A percentile compares a stretch with the other conserved stretches of the same genome.
phyloP scores from a whole-genome alignment of 2,888 invertebrate genomes.

The Caenorhabditis virilis region DNA sequence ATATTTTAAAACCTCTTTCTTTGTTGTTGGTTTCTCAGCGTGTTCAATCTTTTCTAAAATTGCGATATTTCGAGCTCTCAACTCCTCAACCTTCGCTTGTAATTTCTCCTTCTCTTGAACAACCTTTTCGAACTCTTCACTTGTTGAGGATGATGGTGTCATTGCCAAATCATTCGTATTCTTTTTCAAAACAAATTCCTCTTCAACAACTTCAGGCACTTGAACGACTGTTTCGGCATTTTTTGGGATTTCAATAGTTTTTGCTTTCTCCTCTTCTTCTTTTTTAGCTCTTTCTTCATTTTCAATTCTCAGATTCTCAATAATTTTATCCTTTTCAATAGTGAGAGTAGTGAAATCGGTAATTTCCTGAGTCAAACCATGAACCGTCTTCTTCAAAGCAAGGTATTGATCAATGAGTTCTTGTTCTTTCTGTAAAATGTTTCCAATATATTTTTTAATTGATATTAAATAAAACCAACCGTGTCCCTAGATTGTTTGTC shows the following conservation, averaged over 20 bases:
- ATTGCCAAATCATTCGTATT: conserved; percentile 22
- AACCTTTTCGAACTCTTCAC: conserved; percentile 5
- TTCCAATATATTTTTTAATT: neutral
- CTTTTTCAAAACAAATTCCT: conserved; percentile 32
- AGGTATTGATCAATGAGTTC: conserved; percentile 3
- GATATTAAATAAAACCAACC: neutral
- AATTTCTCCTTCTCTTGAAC: conserved; percentile 11
- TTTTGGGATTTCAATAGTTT: conserved; percentile 18
- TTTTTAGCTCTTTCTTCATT: neutral
- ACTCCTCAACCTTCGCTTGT: conserved; percentile 25
- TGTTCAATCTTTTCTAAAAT: conserved; percentile 34
- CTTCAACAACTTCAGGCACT: conserved; percentile 13
- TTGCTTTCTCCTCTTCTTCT: conserved; percentile 1
- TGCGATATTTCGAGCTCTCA: conserved; percentile 24
- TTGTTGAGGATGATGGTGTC: conserved; percentile 4
- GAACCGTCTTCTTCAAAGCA: conserved; percentile 3
- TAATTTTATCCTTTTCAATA: no score
- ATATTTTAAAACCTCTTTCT: neutral
- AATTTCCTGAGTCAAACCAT: conserved; percentile 18
- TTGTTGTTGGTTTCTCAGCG: neutral
- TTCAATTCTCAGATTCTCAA: conserved; percentile 5
- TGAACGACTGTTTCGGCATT: no score
- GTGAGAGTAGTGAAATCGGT: no score
- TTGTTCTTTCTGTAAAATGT: conserved; percentile 2
- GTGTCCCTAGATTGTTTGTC: neutral